Evolutionary conservation across 1,140 invertebrate species (phyloP).

Genomic region (Drosophila leontia): DNA sequence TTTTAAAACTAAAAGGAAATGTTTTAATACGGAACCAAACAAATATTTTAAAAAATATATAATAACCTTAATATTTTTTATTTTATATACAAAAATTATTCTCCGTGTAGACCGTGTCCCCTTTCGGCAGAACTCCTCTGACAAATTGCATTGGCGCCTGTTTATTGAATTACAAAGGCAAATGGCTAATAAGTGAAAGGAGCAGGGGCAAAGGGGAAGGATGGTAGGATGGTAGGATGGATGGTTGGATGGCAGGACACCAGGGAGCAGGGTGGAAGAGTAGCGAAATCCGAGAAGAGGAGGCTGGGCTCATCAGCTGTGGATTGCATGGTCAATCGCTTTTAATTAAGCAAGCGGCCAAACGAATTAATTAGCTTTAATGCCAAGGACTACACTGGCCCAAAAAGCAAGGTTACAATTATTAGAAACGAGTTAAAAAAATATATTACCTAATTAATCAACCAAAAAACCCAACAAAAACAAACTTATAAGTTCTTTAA

Average conservation of each 20-base stretch:
- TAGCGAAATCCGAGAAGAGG: background rate
- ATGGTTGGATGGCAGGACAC: background rate
- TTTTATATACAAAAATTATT: background rate
- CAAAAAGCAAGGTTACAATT: background rate
- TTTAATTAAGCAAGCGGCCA: conserved; percentile 58
- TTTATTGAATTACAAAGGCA: conserved; percentile 67
- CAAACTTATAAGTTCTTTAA: no score
- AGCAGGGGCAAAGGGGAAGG: background rate
- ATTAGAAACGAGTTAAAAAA: background rate
- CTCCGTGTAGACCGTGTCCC: background rate
- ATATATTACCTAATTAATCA: background rate
- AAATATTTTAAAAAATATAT: background rate
- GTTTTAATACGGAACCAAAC: no score
- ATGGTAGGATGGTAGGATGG: no score
- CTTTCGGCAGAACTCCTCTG: conserved; percentile 45
- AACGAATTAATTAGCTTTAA: conserved; percentile 67
- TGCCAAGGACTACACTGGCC: conserved; percentile 26
- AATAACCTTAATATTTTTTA: background rate
- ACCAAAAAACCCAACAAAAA: background rate
- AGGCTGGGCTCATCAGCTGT: conserved; percentile 28
- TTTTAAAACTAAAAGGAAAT: no score
- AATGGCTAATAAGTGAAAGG: conserved; percentile 24
- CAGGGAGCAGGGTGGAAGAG: background rate
- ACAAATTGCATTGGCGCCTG: conserved; percentile 74
- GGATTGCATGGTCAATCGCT: conserved; percentile 36